A percentile compares a stretch with the other conserved stretches of the same genome.
Conservation (phyloP, 2,113 vertebrate genomes). For the Columba janthina region DNA sequence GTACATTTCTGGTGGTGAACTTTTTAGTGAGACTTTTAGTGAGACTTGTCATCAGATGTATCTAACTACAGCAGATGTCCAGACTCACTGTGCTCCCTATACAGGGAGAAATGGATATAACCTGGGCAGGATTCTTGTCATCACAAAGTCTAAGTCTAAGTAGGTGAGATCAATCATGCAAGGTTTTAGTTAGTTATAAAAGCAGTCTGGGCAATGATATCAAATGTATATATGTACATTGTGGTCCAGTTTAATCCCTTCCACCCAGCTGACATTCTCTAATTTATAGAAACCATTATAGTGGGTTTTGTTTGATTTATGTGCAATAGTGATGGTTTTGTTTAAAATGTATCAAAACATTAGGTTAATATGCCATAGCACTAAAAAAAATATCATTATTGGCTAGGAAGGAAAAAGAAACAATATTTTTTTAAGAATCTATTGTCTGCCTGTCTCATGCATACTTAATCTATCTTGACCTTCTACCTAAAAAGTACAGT, state of each 20-base stretch:
- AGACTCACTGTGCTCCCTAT: neutral
- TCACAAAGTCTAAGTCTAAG: neutral
- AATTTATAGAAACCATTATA: neutral
- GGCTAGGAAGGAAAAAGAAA: neutral
- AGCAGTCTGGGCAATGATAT: neutral
- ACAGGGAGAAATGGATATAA: neutral
- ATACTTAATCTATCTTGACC: neutral
- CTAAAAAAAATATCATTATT: neutral
- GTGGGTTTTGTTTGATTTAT: neutral
- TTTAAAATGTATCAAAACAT: neutral
- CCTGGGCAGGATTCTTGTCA: neutral
- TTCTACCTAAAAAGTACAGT: neutral
- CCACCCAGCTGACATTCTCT: neutral
- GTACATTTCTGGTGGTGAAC: neutral
- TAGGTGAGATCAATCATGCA: neutral
- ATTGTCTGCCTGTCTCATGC: neutral
- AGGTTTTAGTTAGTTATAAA: neutral
- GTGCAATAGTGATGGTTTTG: neutral
- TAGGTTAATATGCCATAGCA: neutral
- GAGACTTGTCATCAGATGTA: neutral
- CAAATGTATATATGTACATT: neutral
- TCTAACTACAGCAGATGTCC: neutral
- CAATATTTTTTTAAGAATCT: neutral
- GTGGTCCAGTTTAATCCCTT: neutral
- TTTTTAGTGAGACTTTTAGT: neutral